A percentile compares a stretch with the other conserved stretches of the same genome.
phyloP scores from a whole-genome alignment of 2,888 invertebrate genomes.

The Pyrochroa serraticornis region DNA sequence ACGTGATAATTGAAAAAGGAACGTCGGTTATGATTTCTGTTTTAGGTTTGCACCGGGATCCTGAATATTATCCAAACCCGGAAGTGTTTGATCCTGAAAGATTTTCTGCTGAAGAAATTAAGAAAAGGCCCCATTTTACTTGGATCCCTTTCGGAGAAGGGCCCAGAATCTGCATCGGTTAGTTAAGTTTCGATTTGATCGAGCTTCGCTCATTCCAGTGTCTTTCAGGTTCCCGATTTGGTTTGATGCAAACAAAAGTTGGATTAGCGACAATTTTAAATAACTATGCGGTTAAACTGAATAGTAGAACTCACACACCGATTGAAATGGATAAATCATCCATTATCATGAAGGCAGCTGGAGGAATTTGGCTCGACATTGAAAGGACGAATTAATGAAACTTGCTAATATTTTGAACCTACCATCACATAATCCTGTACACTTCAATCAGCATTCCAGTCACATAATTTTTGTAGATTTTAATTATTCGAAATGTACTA shows the following conservation, averaged over 20 bases:
- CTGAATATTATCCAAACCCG: slow-evolving; percentile 46
- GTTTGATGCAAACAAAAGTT: slow-evolving; percentile 41
- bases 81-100: slow-evolving; percentile 33
- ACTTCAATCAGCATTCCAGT: too few relatives aligned
- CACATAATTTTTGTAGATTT: too few relatives aligned
- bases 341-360: slow-evolving; percentile 22
- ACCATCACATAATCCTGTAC: not conserved
- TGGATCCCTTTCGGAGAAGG: slow-evolving; percentile 36
- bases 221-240: slow-evolving; percentile 38
- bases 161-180: slow-evolving; percentile 39
- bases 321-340: slow-evolving; percentile 26
- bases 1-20: slow-evolving; percentile 48
- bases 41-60: slow-evolving; percentile 48
- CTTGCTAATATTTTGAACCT: slow-evolving; percentile 34
- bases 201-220: not conserved
- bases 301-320: slow-evolving; percentile 37
- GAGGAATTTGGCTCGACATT: slow-evolving; percentile 24
- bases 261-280: slow-evolving; percentile 37
- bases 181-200: not conserved
- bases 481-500: too few relatives aligned
- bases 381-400: slow-evolving; percentile 41
- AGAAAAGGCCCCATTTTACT: slow-evolving; percentile 19
- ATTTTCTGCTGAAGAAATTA: slow-evolving; percentile 36
- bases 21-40: slow-evolving; percentile 41
- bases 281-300: slow-evolving; percentile 36